These are phyloP conservation scores for Calameuta pallipes DNA, from an alignment of 2,888 invertebrate species.

Conservation along the genomic window DNA sequence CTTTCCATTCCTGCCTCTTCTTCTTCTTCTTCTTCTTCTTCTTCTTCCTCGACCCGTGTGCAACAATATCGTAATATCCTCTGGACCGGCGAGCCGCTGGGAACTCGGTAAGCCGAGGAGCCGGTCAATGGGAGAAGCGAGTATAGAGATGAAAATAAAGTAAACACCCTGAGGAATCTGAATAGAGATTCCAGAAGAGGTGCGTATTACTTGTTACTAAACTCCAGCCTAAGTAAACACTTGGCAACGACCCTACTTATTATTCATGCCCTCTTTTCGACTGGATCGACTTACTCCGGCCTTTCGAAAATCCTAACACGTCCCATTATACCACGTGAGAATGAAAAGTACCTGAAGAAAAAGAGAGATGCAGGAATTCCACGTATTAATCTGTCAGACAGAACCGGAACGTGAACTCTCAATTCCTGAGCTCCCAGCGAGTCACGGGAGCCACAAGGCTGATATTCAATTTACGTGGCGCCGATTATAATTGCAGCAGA, in stretches of 20 bases:
- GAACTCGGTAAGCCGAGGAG: not conserved
- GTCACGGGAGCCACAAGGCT: not conserved
- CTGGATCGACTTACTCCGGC: not conserved
- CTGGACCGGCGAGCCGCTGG: not conserved
- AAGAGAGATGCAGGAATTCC: not conserved
- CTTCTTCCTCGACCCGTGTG: not conserved
- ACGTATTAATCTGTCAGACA: not conserved
- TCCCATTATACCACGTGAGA: not conserved
- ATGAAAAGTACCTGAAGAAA: not conserved
- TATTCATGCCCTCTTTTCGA: not conserved
- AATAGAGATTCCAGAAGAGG: constrained; percentile 7
- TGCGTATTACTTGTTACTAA: constrained; percentile 4
- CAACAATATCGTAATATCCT: not conserved
- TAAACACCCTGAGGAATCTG: constrained; percentile 4
- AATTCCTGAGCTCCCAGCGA: not conserved
- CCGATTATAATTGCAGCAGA: not conserved
- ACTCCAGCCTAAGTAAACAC: constrained; percentile 3
- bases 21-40: not conserved
- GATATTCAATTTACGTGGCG: not conserved
- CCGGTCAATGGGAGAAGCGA: not conserved
- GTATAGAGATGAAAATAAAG: not conserved
- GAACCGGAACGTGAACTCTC: not conserved
- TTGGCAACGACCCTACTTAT: constrained; percentile 3
- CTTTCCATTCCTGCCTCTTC: not conserved
- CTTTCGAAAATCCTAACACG: not conserved